Evolutionary conservation across 2,888 invertebrate species (phyloP), one percentile per base, ranked within the genome.

Genomic region (Callosobruchus maculatus): DNA sequence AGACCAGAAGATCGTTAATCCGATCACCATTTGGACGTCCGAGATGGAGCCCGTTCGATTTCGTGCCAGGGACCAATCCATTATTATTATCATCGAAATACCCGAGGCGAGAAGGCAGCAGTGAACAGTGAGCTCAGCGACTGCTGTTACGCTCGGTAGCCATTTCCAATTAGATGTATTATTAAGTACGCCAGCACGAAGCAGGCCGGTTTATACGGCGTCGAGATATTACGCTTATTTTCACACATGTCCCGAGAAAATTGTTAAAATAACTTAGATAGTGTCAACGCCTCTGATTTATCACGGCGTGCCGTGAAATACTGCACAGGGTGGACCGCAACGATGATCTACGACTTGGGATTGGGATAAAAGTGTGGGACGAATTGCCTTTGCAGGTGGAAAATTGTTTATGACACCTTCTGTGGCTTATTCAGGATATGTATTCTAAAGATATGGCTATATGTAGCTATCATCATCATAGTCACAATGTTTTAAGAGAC

Each of bases 151-250:
- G 21, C 26, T 22, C 81, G 77, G 82, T 82, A 83, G 83, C 83
- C 81, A 81, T 82, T 82, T 81, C 81, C 83, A 83, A 82, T 83
- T 83, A 83, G 82, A 83, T 82, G 80, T 81, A 82, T 82, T 82
- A 82, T 81, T 81, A 82, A 82, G 78, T 77, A 74, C 79, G 80
- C 81, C 82, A 21, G 68, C 78, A 78, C 72, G 70, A n/a, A n/a
- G n/a, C n/a, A n/a, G n/a, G 66, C 67, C 26, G 75, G 76, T 76
- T 81, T 82, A 81, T 81, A 81, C 80, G 80, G 78, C 77, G 74
- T 72, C 73, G 72, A 71, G 77, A 78, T 80, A 78, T 75, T 78
- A 74, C 76, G 77, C 75, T 78, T 76, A 76, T 78, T 78, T 75
- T 76, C 76, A 75, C 76, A 76, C 77, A 73, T 74, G 70, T 76